Conservation (phyloP, 2,888 invertebrate genomes). For the Apodemia zela region DNA sequence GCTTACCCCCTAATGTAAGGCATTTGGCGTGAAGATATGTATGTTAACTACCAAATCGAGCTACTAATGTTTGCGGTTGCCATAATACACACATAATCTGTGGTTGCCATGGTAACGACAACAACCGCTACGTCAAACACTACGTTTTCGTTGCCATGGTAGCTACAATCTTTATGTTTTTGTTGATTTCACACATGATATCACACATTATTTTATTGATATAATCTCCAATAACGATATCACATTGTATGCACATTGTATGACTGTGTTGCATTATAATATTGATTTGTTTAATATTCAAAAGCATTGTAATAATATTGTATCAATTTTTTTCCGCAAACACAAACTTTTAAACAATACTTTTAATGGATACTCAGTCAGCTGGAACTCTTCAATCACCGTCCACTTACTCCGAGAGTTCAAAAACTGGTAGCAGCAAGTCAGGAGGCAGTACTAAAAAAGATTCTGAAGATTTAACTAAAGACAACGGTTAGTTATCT, state of each 20-base stretch:
- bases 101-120: too few species aligned
- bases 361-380: background rate
- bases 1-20: too few species aligned
- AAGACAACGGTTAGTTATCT: slow-evolving; percentile 53
- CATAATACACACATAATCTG: too few species aligned
- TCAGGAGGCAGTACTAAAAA: slow-evolving; percentile 39
- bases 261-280: background rate
- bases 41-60: too few species aligned
- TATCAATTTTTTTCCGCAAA: background rate
- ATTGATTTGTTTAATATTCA: background rate
- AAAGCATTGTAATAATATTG: background rate
- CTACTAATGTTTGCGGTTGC: too few species aligned
- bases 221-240: background rate
- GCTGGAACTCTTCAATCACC: slow-evolving; percentile 46
- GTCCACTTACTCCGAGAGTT: slow-evolving; percentile 52
- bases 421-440: slow-evolving; percentile 51
- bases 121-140: too few species aligned
- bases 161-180: background rate
- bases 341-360: background rate
- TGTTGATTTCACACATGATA: too few species aligned
- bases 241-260: background rate
- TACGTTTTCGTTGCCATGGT: background rate
- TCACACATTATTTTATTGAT: too few species aligned
- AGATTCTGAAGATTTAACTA: slow-evolving; percentile 52
- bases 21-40: too few species aligned